These are phyloP conservation scores for Adelognathus sp. DNA, from an alignment of 2,888 invertebrate genomes.

Conservation along the genomic window DNA sequence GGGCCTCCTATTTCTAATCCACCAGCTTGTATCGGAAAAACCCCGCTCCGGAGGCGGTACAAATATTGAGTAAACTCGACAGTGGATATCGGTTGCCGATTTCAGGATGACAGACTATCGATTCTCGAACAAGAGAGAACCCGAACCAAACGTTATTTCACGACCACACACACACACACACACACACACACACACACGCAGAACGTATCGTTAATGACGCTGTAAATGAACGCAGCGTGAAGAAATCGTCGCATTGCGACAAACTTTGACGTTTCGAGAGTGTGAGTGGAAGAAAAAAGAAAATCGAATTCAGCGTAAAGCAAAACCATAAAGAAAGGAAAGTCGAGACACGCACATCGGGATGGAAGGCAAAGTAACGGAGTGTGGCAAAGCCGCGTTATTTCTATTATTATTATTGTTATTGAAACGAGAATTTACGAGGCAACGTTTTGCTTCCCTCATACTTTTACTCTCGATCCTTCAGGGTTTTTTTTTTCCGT, in stretches of 20 bases:
- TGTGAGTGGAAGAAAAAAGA: background rate
- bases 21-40: no score
- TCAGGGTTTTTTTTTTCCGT: no score
- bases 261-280: background rate
- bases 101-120: no score
- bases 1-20: no score
- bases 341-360: no score
- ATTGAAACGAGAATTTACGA: background rate
- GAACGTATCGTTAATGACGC: background rate
- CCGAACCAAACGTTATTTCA: no score
- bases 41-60: no score
- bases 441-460: background rate
- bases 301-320: background rate
- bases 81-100: no score
- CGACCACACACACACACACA: no score
- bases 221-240: background rate
- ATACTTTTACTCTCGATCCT: background rate
- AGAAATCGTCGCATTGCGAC: background rate
- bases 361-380: background rate
- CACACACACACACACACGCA: no score
- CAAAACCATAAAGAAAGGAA: background rate
- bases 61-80: no score
- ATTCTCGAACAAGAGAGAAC: no score
- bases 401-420: conserved; percentile 16
- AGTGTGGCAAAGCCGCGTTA: background rate